Evolutionary conservation across 2,888 invertebrate species (phyloP).

Genomic region (Meliscaeva auricollis): DNA sequence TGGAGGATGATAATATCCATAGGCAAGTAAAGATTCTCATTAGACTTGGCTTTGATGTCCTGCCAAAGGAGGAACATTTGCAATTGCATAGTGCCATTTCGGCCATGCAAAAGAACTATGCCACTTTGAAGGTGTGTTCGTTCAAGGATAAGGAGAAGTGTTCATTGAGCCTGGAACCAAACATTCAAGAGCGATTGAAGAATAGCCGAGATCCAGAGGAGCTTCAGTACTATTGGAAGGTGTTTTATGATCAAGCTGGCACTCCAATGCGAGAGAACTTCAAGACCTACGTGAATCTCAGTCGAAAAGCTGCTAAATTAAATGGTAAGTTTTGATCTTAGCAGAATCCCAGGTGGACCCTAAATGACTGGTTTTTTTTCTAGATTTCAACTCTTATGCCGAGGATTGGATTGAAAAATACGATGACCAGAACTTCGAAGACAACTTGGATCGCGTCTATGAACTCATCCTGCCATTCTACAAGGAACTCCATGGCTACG

Average conservation of each 20-base stretch:
- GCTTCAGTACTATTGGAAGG: constrained; percentile 90
- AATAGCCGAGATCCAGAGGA: constrained; percentile 90
- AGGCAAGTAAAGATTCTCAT: constrained; percentile 91
- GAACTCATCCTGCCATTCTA: constrained; percentile 91
- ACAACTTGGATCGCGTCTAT: constrained; percentile 88
- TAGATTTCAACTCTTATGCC: constrained; percentile 88
- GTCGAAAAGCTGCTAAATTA: constrained; percentile 89
- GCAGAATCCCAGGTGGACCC: background rate
- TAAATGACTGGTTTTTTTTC: constrained; percentile 25
- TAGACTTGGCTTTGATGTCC: constrained; percentile 88
- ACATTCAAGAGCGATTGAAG: constrained; percentile 86
- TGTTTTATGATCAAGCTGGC: constrained; percentile 91
- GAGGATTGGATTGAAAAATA: constrained; percentile 90
- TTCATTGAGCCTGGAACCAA: constrained; percentile 89
- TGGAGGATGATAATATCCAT: constrained; percentile 87
- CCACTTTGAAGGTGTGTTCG: constrained; percentile 90
- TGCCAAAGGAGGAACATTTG: constrained; percentile 88
- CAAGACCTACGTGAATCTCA: constrained; percentile 87
- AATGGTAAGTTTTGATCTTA: constrained; percentile 85
- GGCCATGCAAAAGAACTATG: constrained; percentile 91
- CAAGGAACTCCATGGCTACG: constrained; percentile 92
- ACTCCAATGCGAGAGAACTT: constrained; percentile 87
- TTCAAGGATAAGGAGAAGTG: constrained; percentile 87
- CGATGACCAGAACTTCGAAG: constrained; percentile 89
- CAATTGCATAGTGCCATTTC: constrained; percentile 87